Conservation (phyloP, 2,113 vertebrate genomes). For the Aldabrachelys gigantea region DNA sequence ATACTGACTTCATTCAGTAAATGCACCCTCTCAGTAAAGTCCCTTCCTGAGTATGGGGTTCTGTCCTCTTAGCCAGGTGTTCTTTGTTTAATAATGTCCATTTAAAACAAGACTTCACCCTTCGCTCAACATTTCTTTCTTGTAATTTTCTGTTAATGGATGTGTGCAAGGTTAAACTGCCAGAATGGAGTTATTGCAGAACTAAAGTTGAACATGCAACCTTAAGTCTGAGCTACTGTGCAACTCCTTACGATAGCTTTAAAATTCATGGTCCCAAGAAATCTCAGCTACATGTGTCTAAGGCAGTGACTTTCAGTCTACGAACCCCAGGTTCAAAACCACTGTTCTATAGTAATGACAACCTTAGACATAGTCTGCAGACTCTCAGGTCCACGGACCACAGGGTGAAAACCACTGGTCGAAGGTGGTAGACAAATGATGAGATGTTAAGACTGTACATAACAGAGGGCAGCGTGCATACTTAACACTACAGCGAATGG, state of each 20-base stretch:
- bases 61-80: background rate
- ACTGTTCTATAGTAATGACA: too few species aligned
- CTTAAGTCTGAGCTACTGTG: background rate
- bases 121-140: background rate
- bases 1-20: background rate
- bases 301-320: background rate
- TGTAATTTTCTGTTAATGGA: background rate
- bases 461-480: background rate
- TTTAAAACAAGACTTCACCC: background rate
- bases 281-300: background rate
- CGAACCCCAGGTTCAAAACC: too few species aligned
- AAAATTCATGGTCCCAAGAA: background rate
- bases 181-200: background rate
- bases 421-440: background rate
- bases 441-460: background rate
- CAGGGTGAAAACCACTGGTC: background rate
- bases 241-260: background rate
- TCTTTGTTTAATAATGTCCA: too few species aligned
- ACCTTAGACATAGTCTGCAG: background rate
- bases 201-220: background rate
- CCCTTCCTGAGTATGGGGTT: background rate
- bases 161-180: background rate
- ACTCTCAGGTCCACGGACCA: background rate
- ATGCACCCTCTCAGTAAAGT: background rate
- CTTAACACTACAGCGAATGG: background rate